Base-by-base conservation (phyloP, 2,888 invertebrate genomes). In the Junonia oenone region DNA sequence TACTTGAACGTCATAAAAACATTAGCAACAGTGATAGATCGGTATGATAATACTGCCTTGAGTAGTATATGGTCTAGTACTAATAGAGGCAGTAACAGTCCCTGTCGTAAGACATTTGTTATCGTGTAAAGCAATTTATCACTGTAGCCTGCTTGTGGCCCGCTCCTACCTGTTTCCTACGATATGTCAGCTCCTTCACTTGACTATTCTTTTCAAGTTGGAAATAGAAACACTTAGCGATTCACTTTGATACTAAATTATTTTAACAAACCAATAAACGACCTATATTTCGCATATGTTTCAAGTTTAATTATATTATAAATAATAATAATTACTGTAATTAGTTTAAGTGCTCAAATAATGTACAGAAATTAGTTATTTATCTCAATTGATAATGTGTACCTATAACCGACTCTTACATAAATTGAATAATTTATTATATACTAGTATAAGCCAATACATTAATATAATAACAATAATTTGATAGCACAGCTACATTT, bases 121-220 rank as follows among this genome's bases (percentile, higher is more conserved):
- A 79, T 75, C 72, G 74, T 69, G 69, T 59, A 70, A 69, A 68
- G 65, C 76, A 79, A 83, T 83, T 83, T 81, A 83, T 83, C 82
- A 82, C 72, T 61, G 61, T 38, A 69, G 71, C 66, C 69, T 68
- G 67, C 68, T 69, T 71, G 68, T 69, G 67, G 69, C 69, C 65
- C 45, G 51, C 53, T 64, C 63, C 65, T 68, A 70, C 67, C 64
- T 68, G 66, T 64, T 67, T 63, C 63, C 64, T 67, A 56, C 56
- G 53, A 59, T 59, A 56, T 52, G 59, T 53, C 50, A 56, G 46
- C 54, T 56, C 40, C 56, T 48, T 56, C 43, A 56, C 47, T 59
- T 47, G 51, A 48, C 40, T 52, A 49, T 54, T 48, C 46, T 35
- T 50, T 56, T 46, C 15, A 29, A 19, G 15, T 19, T 50, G 38